A percentile compares a stretch with the other conserved stretches of the same genome.
Evolutionary conservation across 2,113 vertebrate genomes (phyloP).

Genomic region (Tauraco erythrolophus): DNA sequence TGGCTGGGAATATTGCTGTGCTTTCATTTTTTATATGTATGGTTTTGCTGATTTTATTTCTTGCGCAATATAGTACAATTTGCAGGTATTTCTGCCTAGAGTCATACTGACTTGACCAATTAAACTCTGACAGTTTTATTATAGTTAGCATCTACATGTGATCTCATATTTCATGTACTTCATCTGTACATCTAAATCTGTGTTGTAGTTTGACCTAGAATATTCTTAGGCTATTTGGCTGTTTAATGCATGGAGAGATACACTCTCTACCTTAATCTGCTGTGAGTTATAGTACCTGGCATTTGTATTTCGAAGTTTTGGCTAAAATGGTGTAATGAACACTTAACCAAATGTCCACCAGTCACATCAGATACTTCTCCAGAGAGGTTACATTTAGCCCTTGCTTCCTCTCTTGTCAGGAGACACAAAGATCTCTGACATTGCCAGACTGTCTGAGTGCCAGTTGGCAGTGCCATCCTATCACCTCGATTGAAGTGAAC

Average conservation of each 20-base stretch:
- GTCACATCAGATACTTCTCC: not conserved
- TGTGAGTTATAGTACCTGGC: not conserved
- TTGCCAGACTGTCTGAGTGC: not conserved
- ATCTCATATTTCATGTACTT: not conserved
- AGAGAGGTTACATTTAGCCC: not conserved
- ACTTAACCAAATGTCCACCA: not conserved
- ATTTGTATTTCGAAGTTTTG: conserved; percentile 12
- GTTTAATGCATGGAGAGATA: not conserved
- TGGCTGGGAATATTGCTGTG: not conserved
- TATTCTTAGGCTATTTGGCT: not conserved
- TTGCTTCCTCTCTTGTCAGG: not conserved
- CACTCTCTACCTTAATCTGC: not conserved
- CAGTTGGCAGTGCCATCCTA: not conserved
- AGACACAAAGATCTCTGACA: not conserved
- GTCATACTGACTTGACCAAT: not conserved
- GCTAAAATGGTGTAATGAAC: not conserved
- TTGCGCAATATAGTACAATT: not conserved
- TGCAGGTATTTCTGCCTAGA: not conserved
- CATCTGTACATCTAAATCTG: not conserved
- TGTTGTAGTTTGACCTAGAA: not conserved
- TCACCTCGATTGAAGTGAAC: not conserved
- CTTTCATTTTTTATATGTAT: not conserved
- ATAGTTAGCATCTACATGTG: not conserved
- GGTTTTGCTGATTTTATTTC: not conserved
- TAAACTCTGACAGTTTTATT: not conserved